A percentile compares a stretch with the other conserved stretches of the same genome.
Conservation (phyloP, 2,797 vertebrate species). For the Nannoperca obscura region DNA sequence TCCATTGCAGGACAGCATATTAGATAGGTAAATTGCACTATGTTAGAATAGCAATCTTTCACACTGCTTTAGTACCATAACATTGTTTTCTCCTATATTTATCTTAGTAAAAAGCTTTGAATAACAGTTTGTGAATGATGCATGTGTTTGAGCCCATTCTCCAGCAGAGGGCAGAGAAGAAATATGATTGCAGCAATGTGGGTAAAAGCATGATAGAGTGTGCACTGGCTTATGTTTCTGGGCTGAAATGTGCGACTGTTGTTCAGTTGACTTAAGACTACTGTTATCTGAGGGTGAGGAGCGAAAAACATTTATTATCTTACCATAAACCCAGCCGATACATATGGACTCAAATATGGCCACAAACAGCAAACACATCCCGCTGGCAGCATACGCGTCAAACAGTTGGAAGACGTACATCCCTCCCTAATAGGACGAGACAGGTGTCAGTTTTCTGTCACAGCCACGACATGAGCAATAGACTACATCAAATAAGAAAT, state of each 20-base stretch:
- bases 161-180: conserved; percentile 85
- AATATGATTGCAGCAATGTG: conserved; percentile 56
- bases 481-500: conserved; percentile 14
- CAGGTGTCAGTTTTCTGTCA: conserved; percentile 51
- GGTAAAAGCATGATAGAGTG: background rate
- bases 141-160: conserved; percentile 60
- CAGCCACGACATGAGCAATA: conserved; percentile 17
- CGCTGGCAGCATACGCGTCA: conserved; percentile 96
- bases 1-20: background rate
- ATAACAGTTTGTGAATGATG: background rate
- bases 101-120: background rate
- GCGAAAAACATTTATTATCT: conserved; percentile 61
- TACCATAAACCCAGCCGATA: conserved; percentile 98
- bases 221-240: background rate
- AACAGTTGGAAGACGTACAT: conserved; percentile 99
- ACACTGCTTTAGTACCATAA: background rate
- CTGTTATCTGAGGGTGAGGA: background rate
- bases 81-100: too few relatives aligned
- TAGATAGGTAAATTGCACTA: background rate
- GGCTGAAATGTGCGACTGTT: conserved; percentile 21
- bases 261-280: background rate
- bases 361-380: conserved; percentile 99
- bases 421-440: conserved; percentile 88
- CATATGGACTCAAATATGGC: conserved; percentile 98
- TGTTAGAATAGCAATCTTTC: background rate